A percentile compares a stretch with the other conserved stretches of the same genome.
These are phyloP conservation scores for Archips xylosteana DNA, from an alignment of 2,888 invertebrate species.

Conservation along the genomic window DNA sequence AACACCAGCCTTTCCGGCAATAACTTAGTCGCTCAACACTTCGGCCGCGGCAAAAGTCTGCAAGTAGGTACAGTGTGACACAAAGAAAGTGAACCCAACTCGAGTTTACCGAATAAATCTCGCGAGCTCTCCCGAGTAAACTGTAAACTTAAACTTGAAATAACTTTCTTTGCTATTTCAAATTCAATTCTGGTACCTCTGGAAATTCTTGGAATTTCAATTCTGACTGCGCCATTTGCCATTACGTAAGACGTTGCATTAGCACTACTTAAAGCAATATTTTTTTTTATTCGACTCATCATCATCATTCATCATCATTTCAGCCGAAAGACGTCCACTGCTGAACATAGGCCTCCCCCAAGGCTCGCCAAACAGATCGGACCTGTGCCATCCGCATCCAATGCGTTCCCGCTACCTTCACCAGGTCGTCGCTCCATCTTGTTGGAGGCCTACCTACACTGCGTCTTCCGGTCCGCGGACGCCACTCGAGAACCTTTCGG, in stretches of 20 bases:
- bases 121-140: slow-evolving; percentile 59
- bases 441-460: too few relatives aligned
- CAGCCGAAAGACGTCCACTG: too few relatives aligned
- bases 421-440: too few relatives aligned
- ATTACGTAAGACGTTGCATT: slow-evolving; percentile 23
- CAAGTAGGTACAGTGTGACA: slow-evolving; percentile 68
- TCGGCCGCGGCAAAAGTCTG: slow-evolving; percentile 40
- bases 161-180: slow-evolving; percentile 55
- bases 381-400: too few relatives aligned
- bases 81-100: slow-evolving; percentile 71
- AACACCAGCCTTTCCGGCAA: not conserved
- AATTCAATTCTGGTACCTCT: slow-evolving; percentile 55
- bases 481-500: too few relatives aligned
- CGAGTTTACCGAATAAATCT: slow-evolving; percentile 72
- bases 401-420: too few relatives aligned
- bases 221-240: slow-evolving; percentile 24
- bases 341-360: too few relatives aligned
- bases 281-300: not conserved
- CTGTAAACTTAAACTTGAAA: slow-evolving; percentile 47
- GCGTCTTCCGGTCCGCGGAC: too few relatives aligned
- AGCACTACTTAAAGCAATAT: not conserved
- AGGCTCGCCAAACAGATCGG: too few relatives aligned
- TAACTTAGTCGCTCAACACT: not conserved
- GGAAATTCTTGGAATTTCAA: slow-evolving; percentile 41
- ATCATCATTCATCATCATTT: too few relatives aligned